Evolutionary conservation across 2,888 invertebrate genomes (phyloP), one percentile per base, ranked within the genome.

Genomic region (Leucophora obtusa): DNA sequence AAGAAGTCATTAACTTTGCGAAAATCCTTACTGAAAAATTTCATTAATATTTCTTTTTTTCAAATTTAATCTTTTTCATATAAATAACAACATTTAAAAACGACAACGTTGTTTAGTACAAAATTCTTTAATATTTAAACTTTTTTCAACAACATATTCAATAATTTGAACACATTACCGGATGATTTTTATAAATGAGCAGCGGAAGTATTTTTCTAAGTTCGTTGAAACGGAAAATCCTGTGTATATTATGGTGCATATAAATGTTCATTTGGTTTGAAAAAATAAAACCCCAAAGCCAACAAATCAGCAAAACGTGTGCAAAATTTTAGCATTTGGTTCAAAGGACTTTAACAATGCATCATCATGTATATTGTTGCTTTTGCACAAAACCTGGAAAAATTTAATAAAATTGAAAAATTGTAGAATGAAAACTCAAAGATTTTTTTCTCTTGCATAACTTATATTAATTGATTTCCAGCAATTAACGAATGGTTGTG

Each of bases 131-230:
- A 28, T 28, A 28, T 28, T 4, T 7, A 28, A 6, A 28, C 4
- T 6, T 28, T 28, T 28, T 7, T 1, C 1, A 28, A 2, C 2
- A 24, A 24, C 24, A 24, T 18, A 11, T 74, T 28, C 60, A 68
- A 70, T 65, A n/a, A 51, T 65, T 77, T 59, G 59, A 71, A 71
- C 15, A 51, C 47, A 53, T 15, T 77, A 74, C 70, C 74, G 74
- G 74, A 70, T 74, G 70, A 53, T 79, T 77, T 79, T 54, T 70
- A 66, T 70, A 74, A 79, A 79, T 74, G 74, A 74, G 74, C 70
- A 70, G 18, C 69, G 79, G 79, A 79, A 74, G 65, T 51, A 70
- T 74, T 74, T 79, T 65, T 47, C 53, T 62, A 74, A 74, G 60
- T 59, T 66, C 60, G 65, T 33, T 79, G 65, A 79, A 79, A 74